These are phyloP conservation scores for Meloidogyne floridensis DNA, from an alignment of 1,140 invertebrate species.

Conservation along the genomic window DNA sequence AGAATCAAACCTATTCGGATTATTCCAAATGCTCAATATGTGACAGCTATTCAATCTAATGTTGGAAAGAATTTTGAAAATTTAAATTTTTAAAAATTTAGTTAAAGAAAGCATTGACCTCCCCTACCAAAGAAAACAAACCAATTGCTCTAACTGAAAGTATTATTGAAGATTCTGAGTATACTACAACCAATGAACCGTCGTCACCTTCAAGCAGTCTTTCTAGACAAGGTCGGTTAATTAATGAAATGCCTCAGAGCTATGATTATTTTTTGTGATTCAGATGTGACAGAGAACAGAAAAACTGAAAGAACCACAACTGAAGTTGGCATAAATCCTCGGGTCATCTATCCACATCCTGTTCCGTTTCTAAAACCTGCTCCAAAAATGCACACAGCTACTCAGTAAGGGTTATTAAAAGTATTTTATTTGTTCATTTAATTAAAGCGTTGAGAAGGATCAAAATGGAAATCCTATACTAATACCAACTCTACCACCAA, in stretches of 20 bases:
- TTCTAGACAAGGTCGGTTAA: not conserved
- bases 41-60: not conserved
- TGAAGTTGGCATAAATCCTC: conserved; percentile 54
- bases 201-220: not conserved
- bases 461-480: conserved; percentile 36
- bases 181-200: not conserved
- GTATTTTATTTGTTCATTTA: not conserved
- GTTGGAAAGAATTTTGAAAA: not conserved
- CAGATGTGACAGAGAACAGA: not conserved
- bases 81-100: not conserved
- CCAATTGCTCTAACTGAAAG: not conserved
- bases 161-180: not conserved
- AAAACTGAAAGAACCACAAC: not conserved
- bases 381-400: conserved; percentile 56
- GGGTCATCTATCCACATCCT: conserved; percentile 58
- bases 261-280: not conserved
- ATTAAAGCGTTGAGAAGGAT: conserved; percentile 5
- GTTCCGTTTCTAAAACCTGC: conserved; percentile 59
- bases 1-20: not conserved
- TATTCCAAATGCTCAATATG: not conserved
- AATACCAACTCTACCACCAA: conserved; percentile 53
- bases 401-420: conserved; percentile 5
- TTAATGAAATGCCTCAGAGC: too few species aligned
- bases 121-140: not conserved
- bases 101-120: not conserved